Conservation (phyloP, 2,888 invertebrate genomes). For the Xestia xanthographa region DNA sequence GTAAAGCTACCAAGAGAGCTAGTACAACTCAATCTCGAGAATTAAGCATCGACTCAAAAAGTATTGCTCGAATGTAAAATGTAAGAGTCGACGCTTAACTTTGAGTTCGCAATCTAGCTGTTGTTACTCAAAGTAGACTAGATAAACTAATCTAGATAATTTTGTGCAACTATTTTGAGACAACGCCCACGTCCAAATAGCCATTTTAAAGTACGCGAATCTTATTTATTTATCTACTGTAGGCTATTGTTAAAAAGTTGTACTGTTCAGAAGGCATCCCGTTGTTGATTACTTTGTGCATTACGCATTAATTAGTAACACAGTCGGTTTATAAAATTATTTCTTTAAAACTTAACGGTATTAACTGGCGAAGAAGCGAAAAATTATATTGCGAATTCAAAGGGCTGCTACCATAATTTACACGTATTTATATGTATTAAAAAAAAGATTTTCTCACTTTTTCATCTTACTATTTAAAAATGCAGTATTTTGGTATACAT, state of each 20-base stretch:
- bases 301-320: slow-evolving; percentile 87
- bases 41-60: slow-evolving; percentile 34
- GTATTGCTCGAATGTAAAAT: slow-evolving; percentile 19
- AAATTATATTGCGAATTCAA: slow-evolving; percentile 76
- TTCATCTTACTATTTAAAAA: slow-evolving; percentile 88
- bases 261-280: slow-evolving; percentile 90
- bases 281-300: slow-evolving; percentile 86
- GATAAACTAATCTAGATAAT: slow-evolving; percentile 53
- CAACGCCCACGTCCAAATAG: slow-evolving; percentile 65
- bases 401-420: slow-evolving; percentile 72
- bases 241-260: slow-evolving; percentile 89
- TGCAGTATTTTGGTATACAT: slow-evolving; percentile 91
- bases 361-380: slow-evolving; percentile 85
- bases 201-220: slow-evolving; percentile 76
- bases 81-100: slow-evolving; percentile 27
- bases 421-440: slow-evolving; percentile 64
- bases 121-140: slow-evolving; percentile 39
- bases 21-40: slow-evolving; percentile 34
- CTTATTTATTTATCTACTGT: slow-evolving; percentile 85
- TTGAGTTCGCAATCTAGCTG: slow-evolving; percentile 25
- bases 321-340: slow-evolving; percentile 83
- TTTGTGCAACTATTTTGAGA: slow-evolving; percentile 56
- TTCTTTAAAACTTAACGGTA: slow-evolving; percentile 82
- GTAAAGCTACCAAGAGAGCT: slow-evolving; percentile 59
- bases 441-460: slow-evolving; percentile 86